Conservation (phyloP, 2,113 vertebrate species). For the Pelvicachromis taeniatus region DNA sequence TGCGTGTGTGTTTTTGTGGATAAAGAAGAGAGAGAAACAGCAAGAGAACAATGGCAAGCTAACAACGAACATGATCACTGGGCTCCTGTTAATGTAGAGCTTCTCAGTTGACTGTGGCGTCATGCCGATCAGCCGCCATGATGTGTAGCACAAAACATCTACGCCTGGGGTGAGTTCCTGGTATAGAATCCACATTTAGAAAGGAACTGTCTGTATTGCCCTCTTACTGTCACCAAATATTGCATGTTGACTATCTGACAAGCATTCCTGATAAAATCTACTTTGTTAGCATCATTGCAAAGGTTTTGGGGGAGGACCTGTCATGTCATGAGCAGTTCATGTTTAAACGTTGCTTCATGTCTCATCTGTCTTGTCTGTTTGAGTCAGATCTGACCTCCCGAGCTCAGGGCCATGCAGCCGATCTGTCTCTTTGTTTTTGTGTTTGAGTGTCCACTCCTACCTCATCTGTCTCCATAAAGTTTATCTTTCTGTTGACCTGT, state of each 20-base stretch:
- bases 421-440: constrained; percentile 59
- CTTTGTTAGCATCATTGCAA: not conserved
- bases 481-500: constrained; percentile 42
- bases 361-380: constrained; percentile 34
- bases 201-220: not conserved
- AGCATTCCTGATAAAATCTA: not conserved
- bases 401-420: constrained; percentile 49
- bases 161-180: not conserved
- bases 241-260: not conserved
- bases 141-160: not conserved
- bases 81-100: not conserved
- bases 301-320: not conserved
- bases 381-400: constrained; percentile 17
- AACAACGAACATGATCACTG: constrained; percentile 13
- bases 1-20: not conserved
- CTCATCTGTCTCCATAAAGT: constrained; percentile 64
- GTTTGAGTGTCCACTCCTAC: constrained; percentile 38
- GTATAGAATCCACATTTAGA: not conserved
- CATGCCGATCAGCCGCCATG: constrained; percentile 19
- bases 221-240: not conserved
- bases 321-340: not conserved
- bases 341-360: constrained; percentile 6
- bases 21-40: not conserved
- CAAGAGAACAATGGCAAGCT: constrained; percentile 5
- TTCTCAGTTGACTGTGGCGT: constrained; percentile 16